phyloP scores from a whole-genome alignment of 2,113 vertebrate species.

The Nerophis ophidion region DNA sequence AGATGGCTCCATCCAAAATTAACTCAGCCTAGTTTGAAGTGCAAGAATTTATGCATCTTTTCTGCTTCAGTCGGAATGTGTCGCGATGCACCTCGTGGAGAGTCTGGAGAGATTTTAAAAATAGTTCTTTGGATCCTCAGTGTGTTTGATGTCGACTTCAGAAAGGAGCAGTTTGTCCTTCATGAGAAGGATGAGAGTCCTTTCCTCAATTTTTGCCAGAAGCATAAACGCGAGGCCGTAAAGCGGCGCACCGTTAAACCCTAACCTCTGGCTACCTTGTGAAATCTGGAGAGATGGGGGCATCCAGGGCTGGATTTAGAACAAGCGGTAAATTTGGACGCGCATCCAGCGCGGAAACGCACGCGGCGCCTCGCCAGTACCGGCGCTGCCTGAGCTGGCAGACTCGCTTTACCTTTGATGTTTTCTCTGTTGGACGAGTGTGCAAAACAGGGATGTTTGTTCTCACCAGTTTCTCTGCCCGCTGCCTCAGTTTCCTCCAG shows the following conservation, averaged over 20 bases:
- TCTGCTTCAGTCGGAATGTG: slow-evolving; percentile 7
- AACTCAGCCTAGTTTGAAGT: slow-evolving; percentile 49
- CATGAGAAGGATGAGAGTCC: slow-evolving; percentile 13
- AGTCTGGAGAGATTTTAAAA: slow-evolving; percentile 35
- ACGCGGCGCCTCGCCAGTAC: background rate
- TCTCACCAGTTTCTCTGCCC: slow-evolving; percentile 69
- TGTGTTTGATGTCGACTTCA: slow-evolving; percentile 41
- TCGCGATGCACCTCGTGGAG: slow-evolving; percentile 1
- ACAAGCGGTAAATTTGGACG: slow-evolving; percentile 7
- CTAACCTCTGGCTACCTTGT: slow-evolving; percentile 31
- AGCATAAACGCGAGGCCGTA: slow-evolving; percentile 33
- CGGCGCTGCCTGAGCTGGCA: slow-evolving; percentile 7
- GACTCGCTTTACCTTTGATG: slow-evolving; percentile 22
- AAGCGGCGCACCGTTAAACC: slow-evolving; percentile 38
- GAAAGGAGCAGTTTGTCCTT: slow-evolving; percentile 41
- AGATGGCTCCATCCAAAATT: slow-evolving; percentile 49
- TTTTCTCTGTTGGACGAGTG: background rate
- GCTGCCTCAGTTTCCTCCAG: slow-evolving; percentile 69
- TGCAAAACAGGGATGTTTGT: background rate
- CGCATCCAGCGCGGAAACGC: slow-evolving; percentile 3
- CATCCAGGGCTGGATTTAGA: slow-evolving; percentile 9
- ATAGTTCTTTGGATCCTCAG: slow-evolving; percentile 32
- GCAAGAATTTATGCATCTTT: slow-evolving; percentile 28
- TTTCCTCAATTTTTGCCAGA: slow-evolving; percentile 21
- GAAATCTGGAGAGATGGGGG: slow-evolving; percentile 16